These are phyloP conservation scores for Portunus trituberculatus DNA, from an alignment of 1,140 invertebrate genomes.

Conservation along the genomic window DNA sequence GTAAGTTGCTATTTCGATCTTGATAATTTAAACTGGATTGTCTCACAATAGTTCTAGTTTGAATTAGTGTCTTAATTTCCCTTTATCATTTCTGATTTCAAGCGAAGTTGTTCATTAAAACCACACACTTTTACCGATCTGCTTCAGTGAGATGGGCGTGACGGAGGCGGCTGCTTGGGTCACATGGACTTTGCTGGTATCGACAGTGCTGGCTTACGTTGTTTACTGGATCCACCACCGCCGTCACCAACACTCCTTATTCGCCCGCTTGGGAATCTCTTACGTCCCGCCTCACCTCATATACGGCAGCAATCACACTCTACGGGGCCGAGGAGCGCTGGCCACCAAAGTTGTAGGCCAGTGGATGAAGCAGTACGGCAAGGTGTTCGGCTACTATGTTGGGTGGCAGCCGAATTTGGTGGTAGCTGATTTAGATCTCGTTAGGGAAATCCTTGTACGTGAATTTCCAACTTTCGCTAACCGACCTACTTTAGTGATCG, in stretches of 20 bases:
- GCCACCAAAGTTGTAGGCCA: slow-evolving; percentile 77
- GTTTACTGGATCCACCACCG: slow-evolving; percentile 45
- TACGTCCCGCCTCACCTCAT: slow-evolving; percentile 79
- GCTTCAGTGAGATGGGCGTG: not conserved
- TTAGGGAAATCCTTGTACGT: slow-evolving; percentile 80
- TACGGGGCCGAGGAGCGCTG: slow-evolving; percentile 64
- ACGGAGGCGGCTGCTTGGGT: not conserved
- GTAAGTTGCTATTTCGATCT: too few species aligned
- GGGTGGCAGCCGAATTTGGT: slow-evolving; percentile 79
- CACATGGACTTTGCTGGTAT: slow-evolving; percentile 27
- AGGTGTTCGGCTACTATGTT: slow-evolving; percentile 80
- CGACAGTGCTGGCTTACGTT: not conserved
- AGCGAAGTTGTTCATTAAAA: not conserved
- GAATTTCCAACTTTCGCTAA: slow-evolving; percentile 79
- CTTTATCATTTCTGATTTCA: not conserved
- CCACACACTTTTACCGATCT: not conserved
- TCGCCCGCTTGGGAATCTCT: slow-evolving; percentile 78
- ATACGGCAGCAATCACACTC: slow-evolving; percentile 78
- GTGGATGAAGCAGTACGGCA: slow-evolving; percentile 80
- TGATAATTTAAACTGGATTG: too few species aligned
- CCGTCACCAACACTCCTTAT: slow-evolving; percentile 58
- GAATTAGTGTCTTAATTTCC: not conserved
- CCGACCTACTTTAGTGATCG: slow-evolving; percentile 79
- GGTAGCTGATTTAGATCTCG: slow-evolving; percentile 79
- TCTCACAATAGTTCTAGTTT: not conserved